These are phyloP conservation scores for Drosophila yakuba DNA, from an alignment of 1,140 invertebrate species.

Conservation along the genomic window DNA sequence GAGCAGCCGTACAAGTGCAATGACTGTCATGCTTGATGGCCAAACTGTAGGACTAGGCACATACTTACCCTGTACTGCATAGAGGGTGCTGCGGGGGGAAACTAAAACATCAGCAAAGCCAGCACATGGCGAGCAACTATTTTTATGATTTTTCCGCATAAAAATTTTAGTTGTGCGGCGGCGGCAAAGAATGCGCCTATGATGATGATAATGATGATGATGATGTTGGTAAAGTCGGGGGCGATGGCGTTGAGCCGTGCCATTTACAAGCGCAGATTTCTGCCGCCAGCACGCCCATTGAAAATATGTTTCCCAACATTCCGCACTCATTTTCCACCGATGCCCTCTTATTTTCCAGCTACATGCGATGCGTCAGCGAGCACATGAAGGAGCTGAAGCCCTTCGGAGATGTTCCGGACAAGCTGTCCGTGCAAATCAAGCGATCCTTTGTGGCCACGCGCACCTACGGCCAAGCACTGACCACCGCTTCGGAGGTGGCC, in stretches of 20 bases:
- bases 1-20: slow-evolving; percentile 71
- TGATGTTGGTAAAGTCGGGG: slow-evolving; percentile 2
- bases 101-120: slow-evolving; percentile 13
- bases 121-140: slow-evolving; percentile 58
- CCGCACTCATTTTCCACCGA: slow-evolving; percentile 8
- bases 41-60: slow-evolving; percentile 22
- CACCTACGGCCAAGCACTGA: slow-evolving; percentile 95
- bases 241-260: slow-evolving; percentile 54
- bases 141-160: slow-evolving; percentile 73
- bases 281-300: slow-evolving; percentile 25
- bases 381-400: slow-evolving; percentile 97
- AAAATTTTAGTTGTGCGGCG: slow-evolving; percentile 29
- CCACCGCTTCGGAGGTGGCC: slow-evolving; percentile 92
- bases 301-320: slow-evolving; percentile 46
- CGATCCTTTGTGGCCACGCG: slow-evolving; percentile 97
- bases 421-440: slow-evolving; percentile 94
- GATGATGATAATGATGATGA: background rate
- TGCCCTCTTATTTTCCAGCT: slow-evolving; percentile 85
- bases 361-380: slow-evolving; percentile 93
- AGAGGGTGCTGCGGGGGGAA: slow-evolving; percentile 14
- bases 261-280: slow-evolving; percentile 68
- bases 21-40: slow-evolving; percentile 56
- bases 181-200: slow-evolving; percentile 1
- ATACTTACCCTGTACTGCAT: background rate
- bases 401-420: slow-evolving; percentile 96